A percentile compares a stretch with the other conserved stretches of the same genome.
phyloP scores from a whole-genome alignment of 2,113 vertebrate genomes.

The Empidonax traillii region DNA sequence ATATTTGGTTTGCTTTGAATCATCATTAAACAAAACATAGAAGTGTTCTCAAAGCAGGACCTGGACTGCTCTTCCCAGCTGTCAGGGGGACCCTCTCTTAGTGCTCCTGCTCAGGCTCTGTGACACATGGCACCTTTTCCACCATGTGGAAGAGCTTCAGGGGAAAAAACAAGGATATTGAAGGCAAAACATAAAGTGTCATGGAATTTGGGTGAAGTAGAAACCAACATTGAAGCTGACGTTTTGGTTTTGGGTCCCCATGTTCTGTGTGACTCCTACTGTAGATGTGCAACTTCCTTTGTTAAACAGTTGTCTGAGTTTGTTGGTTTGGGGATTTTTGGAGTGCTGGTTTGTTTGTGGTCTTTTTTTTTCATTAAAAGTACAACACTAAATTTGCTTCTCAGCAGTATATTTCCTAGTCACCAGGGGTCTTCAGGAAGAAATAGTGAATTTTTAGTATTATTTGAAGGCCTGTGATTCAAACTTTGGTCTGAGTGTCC shows the following conservation, averaged over 20 bases:
- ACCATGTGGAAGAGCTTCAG: background rate
- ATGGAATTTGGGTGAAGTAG: background rate
- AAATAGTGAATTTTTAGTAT: background rate
- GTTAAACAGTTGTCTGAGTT: background rate
- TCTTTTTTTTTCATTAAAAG: background rate
- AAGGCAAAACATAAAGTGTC: background rate
- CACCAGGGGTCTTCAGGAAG: background rate
- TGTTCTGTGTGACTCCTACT: rapidly evolving
- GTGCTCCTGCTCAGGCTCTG: background rate
- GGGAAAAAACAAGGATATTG: no score
- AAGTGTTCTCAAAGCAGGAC: background rate
- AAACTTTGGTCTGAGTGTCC: background rate
- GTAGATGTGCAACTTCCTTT: background rate
- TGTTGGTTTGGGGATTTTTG: background rate
- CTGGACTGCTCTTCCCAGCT: background rate
- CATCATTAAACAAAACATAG: rapidly evolving
- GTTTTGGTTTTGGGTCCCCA: background rate
- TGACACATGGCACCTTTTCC: background rate
- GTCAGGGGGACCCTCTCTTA: background rate
- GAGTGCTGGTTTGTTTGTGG: no score
- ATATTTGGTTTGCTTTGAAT: background rate
- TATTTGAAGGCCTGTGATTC: background rate
- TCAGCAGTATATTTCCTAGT: background rate
- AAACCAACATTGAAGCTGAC: background rate
- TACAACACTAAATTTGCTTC: background rate